Base-by-base conservation (phyloP, 1,140 invertebrate genomes). In the Linepithema humile region DNA sequence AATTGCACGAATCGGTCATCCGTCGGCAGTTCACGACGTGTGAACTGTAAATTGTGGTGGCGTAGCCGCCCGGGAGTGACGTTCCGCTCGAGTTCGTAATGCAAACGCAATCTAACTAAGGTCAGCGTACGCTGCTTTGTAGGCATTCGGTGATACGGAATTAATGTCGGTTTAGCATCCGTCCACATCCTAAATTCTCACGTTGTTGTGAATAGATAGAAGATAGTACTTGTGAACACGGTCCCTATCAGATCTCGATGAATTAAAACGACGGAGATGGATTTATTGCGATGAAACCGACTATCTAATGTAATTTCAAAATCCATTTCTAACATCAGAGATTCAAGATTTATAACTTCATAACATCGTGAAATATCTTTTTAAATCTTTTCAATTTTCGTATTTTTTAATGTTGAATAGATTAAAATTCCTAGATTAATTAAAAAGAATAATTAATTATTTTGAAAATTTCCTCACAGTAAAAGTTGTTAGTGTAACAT, bases 61-160 rank as follows among this genome's bases (percentile, higher is more conserved):
- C 59, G 29, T 40, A 57, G 57, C 32, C 72, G 35, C 72, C 82
- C 85, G 57, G 69, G 82, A 74, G 78, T 85, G 89, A 85, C 83
- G 88, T 91, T 92, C 91, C 90, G 87, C 90, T 90, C 88, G 90
- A 92, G 90, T 90, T 92, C 88, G 85, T 90, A 92, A 90, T 91
- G 90, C 91, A 92, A 92, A 92, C 91, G 90, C 89, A 91, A 90
- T 91, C 82, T 84, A 91, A 90, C 88, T 90, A 92, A 92, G 90
- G 91, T 91, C 88, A 89, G 88, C 84, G 82, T 43, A 60, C 85
- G 86, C 85, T 88, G 91, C 91, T 92, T 92, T 92, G 91, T 91
- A 88, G 87, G 86, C 87, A 73, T 82, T 77, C 73, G 90, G 85
- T 87, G 85, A 87, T 85, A 83, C 75, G 90, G 89, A 92, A 92